Evolutionary conservation across 2,797 vertebrate species (phyloP), one percentile per base, ranked within the genome.

Genomic region (Halcyon smyrnensis): DNA sequence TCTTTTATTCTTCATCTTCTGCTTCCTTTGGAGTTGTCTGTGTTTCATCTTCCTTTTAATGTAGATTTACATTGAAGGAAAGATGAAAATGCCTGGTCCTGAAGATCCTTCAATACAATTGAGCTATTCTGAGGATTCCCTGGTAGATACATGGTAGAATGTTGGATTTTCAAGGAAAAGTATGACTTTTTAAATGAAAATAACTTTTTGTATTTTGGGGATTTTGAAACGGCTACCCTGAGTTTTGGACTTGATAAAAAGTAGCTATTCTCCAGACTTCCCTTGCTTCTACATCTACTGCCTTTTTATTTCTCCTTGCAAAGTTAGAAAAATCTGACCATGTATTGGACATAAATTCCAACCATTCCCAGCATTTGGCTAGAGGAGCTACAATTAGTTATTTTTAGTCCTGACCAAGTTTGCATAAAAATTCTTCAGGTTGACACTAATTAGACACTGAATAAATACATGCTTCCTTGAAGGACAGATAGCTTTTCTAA

Each of bases 301-400:
- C 4, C 4, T 69, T 87, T 94, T 89, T 82, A 54, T 79, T 89
- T 92, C 73, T 62, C 54, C 51, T 48, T 73, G 37, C 24, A 46
- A 62, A 90, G 30, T 75, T 57, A 32, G 73, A 79, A 78, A 81
- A 84, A 92, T 79, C 32, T 37, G 27, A 50, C 41, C 17, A 1
- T 19, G 4, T 79, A 56, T 62, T 62, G 57, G 45, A 37, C 4
- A 2, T 77, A 76, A 70, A 56, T 86, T 80, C 65, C 37, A 83
- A 23, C 56, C 60, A 75, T 91, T 83, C 20, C 28, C 36, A 70
- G 15, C 27, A 41, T 87, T 89, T 77, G 68, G 36, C 48, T 89
- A 27, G 73, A 89, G 75, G 63, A 81, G 48, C 68, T 91, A 11
- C 82, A 87, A 8, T 94, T 90, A 90, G 63, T 84, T 89, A 82